Evolutionary conservation across 1,140 invertebrate genomes (phyloP), one percentile per base, ranked within the genome.

Genomic region (Brevipalpus yothersi): DNA sequence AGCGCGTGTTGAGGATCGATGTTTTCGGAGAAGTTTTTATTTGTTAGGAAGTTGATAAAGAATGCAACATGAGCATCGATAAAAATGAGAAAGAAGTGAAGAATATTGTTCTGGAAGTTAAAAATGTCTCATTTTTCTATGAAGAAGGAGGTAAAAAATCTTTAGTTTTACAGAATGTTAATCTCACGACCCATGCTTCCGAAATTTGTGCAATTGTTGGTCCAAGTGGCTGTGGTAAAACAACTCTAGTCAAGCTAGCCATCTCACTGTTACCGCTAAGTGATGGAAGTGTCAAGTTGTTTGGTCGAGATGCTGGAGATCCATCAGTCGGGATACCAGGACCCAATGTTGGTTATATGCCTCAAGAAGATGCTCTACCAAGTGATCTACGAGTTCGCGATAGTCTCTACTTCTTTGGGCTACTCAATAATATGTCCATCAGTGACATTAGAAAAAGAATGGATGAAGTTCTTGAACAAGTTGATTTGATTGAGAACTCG

Each of bases 371-470:
- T 39, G 88, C 90, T 0, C 73, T 95, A 0, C 94, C 90, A 69
- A 84, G 84, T 1, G 87, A 94, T 71, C 91, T 95, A 71, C 86
- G 87, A 0, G 94, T 94, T 62, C 78, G 79, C 59, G 91, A 96
- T 69, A 94, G 87, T 0, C 82, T 95, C 79, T 80, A 84, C 75
- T 95, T 92, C 69, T 95, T 94, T 71, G 90, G 90, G 19, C 85
- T 86, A 78, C 84, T 95, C 65, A 87, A 90, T 68, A 82, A 85
- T 57, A 90, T 95, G 86, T 75, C 54, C 4, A 21, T 21, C 15
- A 41, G 41, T 8, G 12, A 41, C 4, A 31, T 68, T 19, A 31
- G 55, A 9, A 80, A 84, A 62, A 78, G 87, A 64, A 78, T 87
- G 61, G 78, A 82, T 60, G 94, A 94, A 72, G 75, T 95, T 4